Base-by-base conservation (phyloP, 2,113 vertebrate species). In the Antennarius striatus region DNA sequence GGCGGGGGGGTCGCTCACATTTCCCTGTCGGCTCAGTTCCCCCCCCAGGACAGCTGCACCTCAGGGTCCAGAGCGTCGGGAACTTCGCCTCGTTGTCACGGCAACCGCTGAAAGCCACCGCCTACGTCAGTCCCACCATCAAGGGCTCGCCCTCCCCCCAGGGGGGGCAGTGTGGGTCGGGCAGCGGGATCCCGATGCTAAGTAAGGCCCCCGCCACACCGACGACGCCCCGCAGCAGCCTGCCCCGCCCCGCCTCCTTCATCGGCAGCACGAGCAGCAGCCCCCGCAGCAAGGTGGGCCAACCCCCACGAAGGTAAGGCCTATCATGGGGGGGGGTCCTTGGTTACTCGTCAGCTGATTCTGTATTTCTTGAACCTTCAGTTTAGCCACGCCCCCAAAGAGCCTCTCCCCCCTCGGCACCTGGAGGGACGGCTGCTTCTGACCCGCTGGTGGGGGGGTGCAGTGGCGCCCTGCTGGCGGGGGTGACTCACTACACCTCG, bases 391-490 rank as follows among this genome's bases (percentile, higher is more conserved):
- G 3, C 95, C 96, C 82, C 96, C 95, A 87, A 99, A 96, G 91
- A 94, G 94, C 52, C 88, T 97, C 73, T 92, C 95, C 1, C 92
- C 95, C 28, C 91, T 98, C 78, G 96, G 94, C 84, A 89, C 91
- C 70, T 98, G 96, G 96, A 94, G 93, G 78, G 96, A 98, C 0
- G 96, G 96, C 68, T 96, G 96, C 90, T 98, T 96, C 87, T 98
- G 91, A 75, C 3, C 5, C 29, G 10, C 29, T 0, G 32, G 81
- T 75, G 12, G 43, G 69, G 89, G 9, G 3, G 11, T 40, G 60
- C 86, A 71, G 78, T 53, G 70, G 79, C 79, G 2, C 94, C 94
- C 92, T 91, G 95, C 95, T 93, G 95, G 95, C 92, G 93, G 91
- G 95, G 94, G 93, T 76, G 17, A 78, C 50, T 10, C 32, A 15